phyloP scores from a whole-genome alignment of 2,888 invertebrate genomes.

The Punctoribates punctum region DNA sequence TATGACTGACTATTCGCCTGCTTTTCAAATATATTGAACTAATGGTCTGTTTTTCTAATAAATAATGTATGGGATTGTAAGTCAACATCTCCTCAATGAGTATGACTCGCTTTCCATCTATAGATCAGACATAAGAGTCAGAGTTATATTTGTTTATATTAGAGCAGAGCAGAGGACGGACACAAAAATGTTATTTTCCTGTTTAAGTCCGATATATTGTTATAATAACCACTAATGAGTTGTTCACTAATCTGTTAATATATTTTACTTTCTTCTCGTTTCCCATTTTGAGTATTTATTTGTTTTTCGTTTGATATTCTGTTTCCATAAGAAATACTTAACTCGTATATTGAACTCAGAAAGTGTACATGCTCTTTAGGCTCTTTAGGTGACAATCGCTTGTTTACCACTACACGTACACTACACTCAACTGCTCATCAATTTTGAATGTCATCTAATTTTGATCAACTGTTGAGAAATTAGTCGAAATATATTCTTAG shows the following conservation, averaged over 20 bases:
- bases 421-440: no score
- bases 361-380: background rate
- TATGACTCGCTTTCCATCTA: background rate
- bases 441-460: background rate
- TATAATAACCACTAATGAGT: background rate
- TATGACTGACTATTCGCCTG: background rate
- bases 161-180: no score
- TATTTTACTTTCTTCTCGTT: background rate
- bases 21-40: background rate
- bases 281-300: background rate
- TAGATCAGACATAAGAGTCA: background rate
- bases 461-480: background rate
- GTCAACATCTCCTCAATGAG: background rate
- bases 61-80: constrained; percentile 21
- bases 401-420: no score
- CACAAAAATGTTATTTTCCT: constrained; percentile 8
- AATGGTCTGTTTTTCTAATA: constrained; percentile 17
- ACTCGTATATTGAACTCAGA: background rate
- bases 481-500: background rate
- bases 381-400: background rate
- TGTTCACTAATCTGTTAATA: background rate
- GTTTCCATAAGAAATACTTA: background rate
- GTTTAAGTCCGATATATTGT: background rate
- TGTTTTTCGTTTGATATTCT: background rate
- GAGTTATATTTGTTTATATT: background rate